phyloP scores from a whole-genome alignment of 1,140 invertebrate species.

The Aphaenogaster ashmeadi region DNA sequence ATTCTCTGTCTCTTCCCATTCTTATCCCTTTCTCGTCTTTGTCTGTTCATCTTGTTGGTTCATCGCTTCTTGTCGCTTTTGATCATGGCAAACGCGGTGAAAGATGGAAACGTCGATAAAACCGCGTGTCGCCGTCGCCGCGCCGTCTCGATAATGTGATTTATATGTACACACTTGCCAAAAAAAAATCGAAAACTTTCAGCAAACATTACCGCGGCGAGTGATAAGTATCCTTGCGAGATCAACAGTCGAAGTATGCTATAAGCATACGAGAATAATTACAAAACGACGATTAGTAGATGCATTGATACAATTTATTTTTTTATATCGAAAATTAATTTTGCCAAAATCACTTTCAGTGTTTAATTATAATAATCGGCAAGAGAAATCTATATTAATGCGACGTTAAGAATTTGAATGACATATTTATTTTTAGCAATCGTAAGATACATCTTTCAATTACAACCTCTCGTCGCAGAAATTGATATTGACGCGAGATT shows the following conservation, averaged over 20 bases:
- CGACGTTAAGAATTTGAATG: neutral
- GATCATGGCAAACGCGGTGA: conserved; percentile 21
- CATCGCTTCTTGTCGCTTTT: conserved; percentile 63
- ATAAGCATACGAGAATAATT: neutral
- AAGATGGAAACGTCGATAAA: conserved; percentile 31
- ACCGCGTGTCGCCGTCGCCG: conserved; percentile 24
- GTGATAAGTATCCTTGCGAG: neutral
- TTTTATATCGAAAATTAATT: conserved; percentile 22
- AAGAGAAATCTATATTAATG: neutral
- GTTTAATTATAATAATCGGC: neutral
- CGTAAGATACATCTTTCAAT: neutral
- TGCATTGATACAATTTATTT: neutral
- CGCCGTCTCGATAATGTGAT: conserved; percentile 52
- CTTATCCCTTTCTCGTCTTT: conserved; percentile 16
- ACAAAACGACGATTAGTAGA: neutral
- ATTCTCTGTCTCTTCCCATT: conserved; percentile 19
- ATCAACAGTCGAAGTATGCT: neutral
- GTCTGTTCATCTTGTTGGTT: conserved; percentile 57
- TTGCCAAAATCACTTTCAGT: neutral
- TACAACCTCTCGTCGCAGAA: conserved; percentile 1
- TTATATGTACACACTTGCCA: neutral
- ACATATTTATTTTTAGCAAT: neutral
- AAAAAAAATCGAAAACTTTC: neutral
- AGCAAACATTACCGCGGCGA: neutral
- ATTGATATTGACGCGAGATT: conserved; percentile 5